Conservation (phyloP, 2,797 vertebrate species). For the Clamator glandarius region DNA sequence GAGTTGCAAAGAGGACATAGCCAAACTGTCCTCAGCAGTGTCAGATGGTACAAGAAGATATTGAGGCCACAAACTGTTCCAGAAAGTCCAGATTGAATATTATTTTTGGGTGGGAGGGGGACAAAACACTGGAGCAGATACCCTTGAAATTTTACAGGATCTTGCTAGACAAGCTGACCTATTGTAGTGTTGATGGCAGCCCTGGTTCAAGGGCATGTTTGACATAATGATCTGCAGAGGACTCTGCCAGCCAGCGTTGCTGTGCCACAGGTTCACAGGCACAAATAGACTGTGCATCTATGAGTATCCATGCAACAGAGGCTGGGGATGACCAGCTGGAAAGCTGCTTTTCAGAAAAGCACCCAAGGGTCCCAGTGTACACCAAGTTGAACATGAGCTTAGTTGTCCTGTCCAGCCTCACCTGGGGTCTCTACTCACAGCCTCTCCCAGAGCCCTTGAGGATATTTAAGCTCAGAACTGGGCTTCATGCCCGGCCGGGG, state of each 20-base stretch:
- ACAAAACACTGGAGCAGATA: background rate
- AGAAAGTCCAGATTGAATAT: background rate
- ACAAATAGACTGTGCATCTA: background rate
- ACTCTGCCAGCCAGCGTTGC: background rate
- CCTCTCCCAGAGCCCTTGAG: background rate
- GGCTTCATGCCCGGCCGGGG: background rate
- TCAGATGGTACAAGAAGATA: background rate
- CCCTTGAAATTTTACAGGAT: background rate
- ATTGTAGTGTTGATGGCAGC: background rate
- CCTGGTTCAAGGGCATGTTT: background rate
- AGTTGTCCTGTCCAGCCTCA: too few species aligned
- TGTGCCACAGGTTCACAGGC: background rate
- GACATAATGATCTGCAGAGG: too few species aligned
- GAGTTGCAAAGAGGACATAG: background rate
- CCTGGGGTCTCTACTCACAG: background rate
- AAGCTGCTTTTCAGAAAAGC: background rate
- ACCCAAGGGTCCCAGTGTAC: background rate
- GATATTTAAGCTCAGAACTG: background rate
- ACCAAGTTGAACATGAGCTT: background rate
- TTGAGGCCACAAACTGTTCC: background rate
- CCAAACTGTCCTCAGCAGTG: background rate
- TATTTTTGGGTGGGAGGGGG: background rate
- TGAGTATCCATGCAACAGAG: background rate
- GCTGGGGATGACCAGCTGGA: background rate
- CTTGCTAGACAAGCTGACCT: background rate